These are phyloP conservation scores for Phenacoccus solenopsis DNA, from an alignment of 1,140 invertebrate species.

Conservation along the genomic window DNA sequence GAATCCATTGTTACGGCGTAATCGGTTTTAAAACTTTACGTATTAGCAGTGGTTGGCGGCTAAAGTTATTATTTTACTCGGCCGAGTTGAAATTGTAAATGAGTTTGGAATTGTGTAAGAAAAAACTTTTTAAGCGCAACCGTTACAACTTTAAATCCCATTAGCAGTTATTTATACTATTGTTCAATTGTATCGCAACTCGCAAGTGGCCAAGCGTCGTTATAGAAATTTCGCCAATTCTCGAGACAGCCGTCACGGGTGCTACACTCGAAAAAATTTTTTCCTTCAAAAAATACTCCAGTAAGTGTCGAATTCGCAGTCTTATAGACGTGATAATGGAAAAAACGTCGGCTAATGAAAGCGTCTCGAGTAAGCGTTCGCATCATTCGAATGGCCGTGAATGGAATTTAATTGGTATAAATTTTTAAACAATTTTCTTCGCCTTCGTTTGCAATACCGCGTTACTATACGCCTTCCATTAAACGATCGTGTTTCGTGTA, in stretches of 20 bases:
- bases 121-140: background rate
- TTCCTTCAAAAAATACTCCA: background rate
- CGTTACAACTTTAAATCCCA: background rate
- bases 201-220: background rate
- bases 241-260: background rate
- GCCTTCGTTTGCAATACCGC: background rate
- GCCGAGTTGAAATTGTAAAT: no score
- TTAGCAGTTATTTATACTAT: background rate
- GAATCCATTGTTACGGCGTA: no score
- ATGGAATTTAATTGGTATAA: background rate
- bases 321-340: background rate
- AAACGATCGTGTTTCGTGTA: no score
- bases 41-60: no score
- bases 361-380: background rate
- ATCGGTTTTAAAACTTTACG: no score
- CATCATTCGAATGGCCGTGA: background rate
- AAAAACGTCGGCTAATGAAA: no score
- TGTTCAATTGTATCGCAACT: background rate
- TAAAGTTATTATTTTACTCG: no score
- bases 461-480: no score
- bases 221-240: background rate
- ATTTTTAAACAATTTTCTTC: background rate
- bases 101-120: background rate
- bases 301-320: background rate
- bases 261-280: background rate